Base-by-base conservation (phyloP, 2,113 vertebrate genomes). In the Lates calcarifer region DNA sequence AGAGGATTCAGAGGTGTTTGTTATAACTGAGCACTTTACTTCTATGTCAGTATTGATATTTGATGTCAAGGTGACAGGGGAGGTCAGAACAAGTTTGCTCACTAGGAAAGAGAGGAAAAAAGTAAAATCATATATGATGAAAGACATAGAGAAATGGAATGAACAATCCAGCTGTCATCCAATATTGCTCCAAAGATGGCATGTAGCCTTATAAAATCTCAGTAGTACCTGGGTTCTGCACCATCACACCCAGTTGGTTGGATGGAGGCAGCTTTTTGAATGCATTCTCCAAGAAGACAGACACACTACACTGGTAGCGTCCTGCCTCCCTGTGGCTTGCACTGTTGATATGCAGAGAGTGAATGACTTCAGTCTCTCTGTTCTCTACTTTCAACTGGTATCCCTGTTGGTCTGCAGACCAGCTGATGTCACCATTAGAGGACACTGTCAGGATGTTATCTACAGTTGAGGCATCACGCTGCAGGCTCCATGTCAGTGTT, bases 141-240 rank as follows among this genome's bases (percentile, higher is more conserved):
- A 3, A 85, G 14, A 57, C 6, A 14, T 7, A 26, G 2, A 86
- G 5, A 55, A 31, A 15, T 4, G 47, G 1, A 65, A n/a, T n/a
- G 5, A 8, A 61, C 6, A n/a, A 3, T 20, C 31, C 4, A 70
- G 29, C 12, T 55, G 63, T 3, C 1, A 20, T 47, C 26, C 1
- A 28, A 14, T 31, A 56, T n/a, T 0, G 39, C 39, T 64, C 37
- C 3, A 0, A 7, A 70, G 22, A 53, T 22, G 7, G 4, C 12
- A 17, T 3, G 3, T 5, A 17, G 33, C 31, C 2, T 9, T 10
- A 13, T 0, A 1, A 60, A 62, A 60, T 76, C 1, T 60, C 26
- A 11, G 12, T 0, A 57, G 77, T 94, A 98, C 97, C 95, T 96
- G 95, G 97, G 22, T 93, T 84, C 1, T 33, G 28, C 39, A 98